phyloP scores from a whole-genome alignment of 1,140 invertebrate species.

The Listronotus bonariensis region DNA sequence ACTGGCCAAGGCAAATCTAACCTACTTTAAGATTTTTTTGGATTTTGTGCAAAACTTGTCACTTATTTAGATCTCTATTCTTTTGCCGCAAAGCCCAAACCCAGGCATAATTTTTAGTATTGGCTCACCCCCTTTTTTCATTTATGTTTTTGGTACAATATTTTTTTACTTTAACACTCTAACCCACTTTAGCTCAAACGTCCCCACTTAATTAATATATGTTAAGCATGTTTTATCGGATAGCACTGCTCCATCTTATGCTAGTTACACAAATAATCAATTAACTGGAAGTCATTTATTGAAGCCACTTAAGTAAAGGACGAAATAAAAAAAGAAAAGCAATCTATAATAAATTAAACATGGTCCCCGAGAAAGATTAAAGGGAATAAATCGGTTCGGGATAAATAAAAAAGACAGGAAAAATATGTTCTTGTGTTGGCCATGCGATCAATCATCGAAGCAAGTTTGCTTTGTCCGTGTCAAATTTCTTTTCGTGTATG shows the following conservation, averaged over 20 bases:
- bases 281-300: constrained; percentile 21
- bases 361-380: constrained; percentile 7
- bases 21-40: too few species aligned
- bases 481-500: too few species aligned
- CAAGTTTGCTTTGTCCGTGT: too few species aligned
- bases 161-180: too few species aligned
- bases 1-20: too few species aligned
- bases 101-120: too few species aligned
- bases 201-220: constrained; percentile 18
- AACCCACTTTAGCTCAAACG: too few species aligned
- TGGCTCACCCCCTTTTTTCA: too few species aligned
- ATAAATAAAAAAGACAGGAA: constrained; percentile 1
- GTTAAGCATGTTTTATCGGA: constrained; percentile 21
- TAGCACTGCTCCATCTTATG: constrained; percentile 18
- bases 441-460: constrained; percentile 10
- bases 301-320: constrained; percentile 19
- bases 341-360: constrained; percentile 14
- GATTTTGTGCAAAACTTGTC: too few species aligned
- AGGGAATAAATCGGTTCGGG: constrained; percentile 1
- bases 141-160: too few species aligned
- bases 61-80: too few species aligned
- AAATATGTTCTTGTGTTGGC: constrained; percentile 15
- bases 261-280: constrained; percentile 25
- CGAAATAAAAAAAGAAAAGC: constrained; percentile 8
- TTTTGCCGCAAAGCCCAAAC: too few species aligned